phyloP scores from a whole-genome alignment of 2,797 vertebrate species.

The Carapus acus region DNA sequence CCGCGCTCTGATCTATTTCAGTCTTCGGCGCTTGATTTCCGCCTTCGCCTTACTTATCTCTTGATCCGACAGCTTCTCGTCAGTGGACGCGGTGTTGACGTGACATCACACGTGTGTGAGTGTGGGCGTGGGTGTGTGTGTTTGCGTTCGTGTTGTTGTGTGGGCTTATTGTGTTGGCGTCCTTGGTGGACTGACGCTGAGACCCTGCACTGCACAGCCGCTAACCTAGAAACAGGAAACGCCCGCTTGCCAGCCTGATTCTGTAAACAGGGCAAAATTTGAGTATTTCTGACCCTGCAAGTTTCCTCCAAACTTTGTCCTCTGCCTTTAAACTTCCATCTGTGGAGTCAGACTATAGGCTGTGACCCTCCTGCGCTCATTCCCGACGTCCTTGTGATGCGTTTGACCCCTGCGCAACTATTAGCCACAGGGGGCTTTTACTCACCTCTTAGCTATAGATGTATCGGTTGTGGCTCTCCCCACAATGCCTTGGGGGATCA shows the following conservation, averaged over 20 bases:
- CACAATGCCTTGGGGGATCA: constrained; percentile 23
- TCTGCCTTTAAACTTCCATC: constrained; percentile 5
- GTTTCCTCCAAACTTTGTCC: constrained; percentile 7
- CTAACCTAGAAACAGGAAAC: constrained; percentile 42
- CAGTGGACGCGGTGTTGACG: constrained; percentile 25
- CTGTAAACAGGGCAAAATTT: constrained; percentile 9
- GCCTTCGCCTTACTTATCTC: constrained; percentile 41
- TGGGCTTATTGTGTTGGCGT: constrained; percentile 1
- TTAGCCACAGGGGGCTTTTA: constrained; percentile 34
- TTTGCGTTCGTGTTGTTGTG: constrained; percentile 11
- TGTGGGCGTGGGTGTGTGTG: constrained; percentile 15
- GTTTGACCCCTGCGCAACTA: constrained; percentile 3
- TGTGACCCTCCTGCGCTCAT: background rate
- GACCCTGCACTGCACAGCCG: constrained; percentile 25
- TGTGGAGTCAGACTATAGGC: background rate
- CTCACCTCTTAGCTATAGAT: constrained; percentile 15
- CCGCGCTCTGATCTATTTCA: constrained; percentile 37
- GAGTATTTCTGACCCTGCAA: constrained; percentile 17
- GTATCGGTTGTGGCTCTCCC: constrained; percentile 33
- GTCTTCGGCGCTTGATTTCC: constrained; percentile 38
- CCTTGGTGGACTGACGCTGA: constrained; percentile 27
- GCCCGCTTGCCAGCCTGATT: constrained; percentile 24
- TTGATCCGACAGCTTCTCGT: constrained; percentile 18
- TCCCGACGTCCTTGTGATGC: no score
- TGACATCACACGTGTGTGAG: constrained; percentile 41